Conservation (phyloP, 2,797 vertebrate species). For the Denticeps clupeoides region DNA sequence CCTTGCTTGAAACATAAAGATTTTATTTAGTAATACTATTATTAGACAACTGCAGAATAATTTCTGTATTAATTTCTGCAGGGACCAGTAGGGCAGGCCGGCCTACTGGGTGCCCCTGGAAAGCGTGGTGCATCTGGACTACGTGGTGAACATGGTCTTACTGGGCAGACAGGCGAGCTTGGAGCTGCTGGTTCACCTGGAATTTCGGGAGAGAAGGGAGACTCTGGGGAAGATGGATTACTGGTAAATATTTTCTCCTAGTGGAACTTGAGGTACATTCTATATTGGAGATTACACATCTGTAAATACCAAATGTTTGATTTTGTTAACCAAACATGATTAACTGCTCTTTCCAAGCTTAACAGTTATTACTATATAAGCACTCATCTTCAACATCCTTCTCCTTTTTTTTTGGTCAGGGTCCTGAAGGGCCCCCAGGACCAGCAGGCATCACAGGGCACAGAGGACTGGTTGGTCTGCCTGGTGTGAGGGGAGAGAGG, state of each 20-base stretch:
- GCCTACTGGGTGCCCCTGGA: conserved; percentile 74
- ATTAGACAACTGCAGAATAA: not conserved
- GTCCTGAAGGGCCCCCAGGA: conserved; percentile 69
- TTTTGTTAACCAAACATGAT: no score
- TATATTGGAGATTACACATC: no score
- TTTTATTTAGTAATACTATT: not conserved
- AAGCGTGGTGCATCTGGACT: conserved; percentile 82
- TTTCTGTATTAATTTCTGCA: conserved; percentile 26
- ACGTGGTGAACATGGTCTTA: conserved; percentile 72
- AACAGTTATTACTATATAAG: no score
- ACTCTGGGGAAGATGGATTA: conserved; percentile 86
- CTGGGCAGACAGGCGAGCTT: conserved; percentile 73
- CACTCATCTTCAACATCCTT: not conserved
- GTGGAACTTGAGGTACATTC: rapidly evolving
- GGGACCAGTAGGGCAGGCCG: conserved; percentile 79
- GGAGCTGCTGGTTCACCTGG: conserved; percentile 73
- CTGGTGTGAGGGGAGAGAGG: conserved; percentile 81
- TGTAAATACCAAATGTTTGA: no score
- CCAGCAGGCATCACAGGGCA: conserved; percentile 63
- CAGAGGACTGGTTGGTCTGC: conserved; percentile 76
- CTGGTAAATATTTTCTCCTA: conserved; percentile 44
- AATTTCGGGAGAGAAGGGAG: conserved; percentile 80
- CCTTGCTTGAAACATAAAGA: no score
- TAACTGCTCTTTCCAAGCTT: no score
- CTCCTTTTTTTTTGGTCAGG: conserved; percentile 49